These are phyloP conservation scores for Caenorhabditis tropicalis DNA, from an alignment of 1,140 invertebrate genomes.

Conservation along the genomic window DNA sequence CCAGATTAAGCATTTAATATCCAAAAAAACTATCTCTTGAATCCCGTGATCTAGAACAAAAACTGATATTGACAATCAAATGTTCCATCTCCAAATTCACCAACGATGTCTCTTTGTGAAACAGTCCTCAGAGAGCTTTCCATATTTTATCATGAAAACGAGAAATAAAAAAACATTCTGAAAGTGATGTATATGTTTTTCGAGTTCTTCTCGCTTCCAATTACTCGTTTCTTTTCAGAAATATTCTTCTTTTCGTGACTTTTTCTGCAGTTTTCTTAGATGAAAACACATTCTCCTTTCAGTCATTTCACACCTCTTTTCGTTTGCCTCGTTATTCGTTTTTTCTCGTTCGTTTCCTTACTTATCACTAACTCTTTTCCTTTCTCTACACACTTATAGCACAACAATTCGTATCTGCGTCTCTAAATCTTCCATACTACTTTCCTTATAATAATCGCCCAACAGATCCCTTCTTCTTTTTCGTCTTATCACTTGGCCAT, in stretches of 20 bases:
- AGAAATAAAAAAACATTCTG: not conserved
- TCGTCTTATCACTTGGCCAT: slow-evolving; percentile 25
- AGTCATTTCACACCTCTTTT: not conserved
- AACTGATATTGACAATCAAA: not conserved
- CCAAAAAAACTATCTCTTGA: too few species aligned
- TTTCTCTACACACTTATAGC: not conserved
- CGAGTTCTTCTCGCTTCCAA: not conserved
- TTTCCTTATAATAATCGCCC: not conserved
- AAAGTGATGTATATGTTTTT: not conserved
- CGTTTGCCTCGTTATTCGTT: not conserved
- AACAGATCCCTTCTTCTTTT: not conserved
- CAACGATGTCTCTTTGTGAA: too few species aligned
- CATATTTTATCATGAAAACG: not conserved
- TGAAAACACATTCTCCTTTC: not conserved
- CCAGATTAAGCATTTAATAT: too few species aligned
- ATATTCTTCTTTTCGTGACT: not conserved
- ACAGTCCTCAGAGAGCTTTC: not conserved
- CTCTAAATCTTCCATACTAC: not conserved
- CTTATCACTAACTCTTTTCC: not conserved
- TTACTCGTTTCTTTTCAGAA: not conserved
- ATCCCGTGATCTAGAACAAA: not conserved
- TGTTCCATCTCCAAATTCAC: not conserved
- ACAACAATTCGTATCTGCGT: slow-evolving; percentile 35
- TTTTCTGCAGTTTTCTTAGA: not conserved
- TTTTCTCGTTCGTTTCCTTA: not conserved